Percentiles rank a stretch among this genome's conserved stretches.
These are phyloP conservation scores for Monochamus alternatus DNA, from an alignment of 2,888 invertebrate genomes.

Conservation along the genomic window DNA sequence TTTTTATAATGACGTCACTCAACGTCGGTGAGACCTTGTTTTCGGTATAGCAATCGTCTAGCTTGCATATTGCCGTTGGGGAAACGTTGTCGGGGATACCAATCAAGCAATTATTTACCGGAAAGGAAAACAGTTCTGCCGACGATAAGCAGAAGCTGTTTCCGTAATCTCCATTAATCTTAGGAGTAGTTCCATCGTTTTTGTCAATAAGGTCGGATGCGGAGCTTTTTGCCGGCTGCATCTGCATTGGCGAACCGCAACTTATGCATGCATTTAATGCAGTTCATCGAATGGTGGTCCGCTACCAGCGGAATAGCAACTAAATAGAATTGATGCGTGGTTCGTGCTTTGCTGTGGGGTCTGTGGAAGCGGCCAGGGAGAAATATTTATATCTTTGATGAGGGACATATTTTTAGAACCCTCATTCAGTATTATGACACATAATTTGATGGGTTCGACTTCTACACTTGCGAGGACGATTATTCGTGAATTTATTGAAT, in stretches of 20 bases:
- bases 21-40: too few relatives aligned
- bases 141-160: neutral
- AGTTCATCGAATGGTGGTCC: slow-evolving; percentile 24
- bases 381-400: too few relatives aligned
- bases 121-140: too few relatives aligned
- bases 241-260: slow-evolving; percentile 25
- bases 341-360: neutral
- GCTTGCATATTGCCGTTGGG: too few relatives aligned
- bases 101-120: neutral
- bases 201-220: slow-evolving; percentile 13
- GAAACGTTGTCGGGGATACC: neutral
- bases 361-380: too few relatives aligned
- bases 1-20: too few relatives aligned
- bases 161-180: slow-evolving; percentile 19
- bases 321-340: slow-evolving; percentile 16
- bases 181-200: slow-evolving; percentile 13
- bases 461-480: too few relatives aligned
- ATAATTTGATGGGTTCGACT: too few relatives aligned
- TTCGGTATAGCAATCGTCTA: too few relatives aligned
- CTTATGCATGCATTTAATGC: slow-evolving; percentile 27
- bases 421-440: too few relatives aligned
- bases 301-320: slow-evolving; percentile 15
- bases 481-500: too few relatives aligned
- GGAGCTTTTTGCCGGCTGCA: slow-evolving; percentile 11
- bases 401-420: too few relatives aligned